Percentiles rank a stretch among this genome's conserved stretches.
phyloP scores from a whole-genome alignment of 2,797 vertebrate genomes.

The Furcifer pardalis region DNA sequence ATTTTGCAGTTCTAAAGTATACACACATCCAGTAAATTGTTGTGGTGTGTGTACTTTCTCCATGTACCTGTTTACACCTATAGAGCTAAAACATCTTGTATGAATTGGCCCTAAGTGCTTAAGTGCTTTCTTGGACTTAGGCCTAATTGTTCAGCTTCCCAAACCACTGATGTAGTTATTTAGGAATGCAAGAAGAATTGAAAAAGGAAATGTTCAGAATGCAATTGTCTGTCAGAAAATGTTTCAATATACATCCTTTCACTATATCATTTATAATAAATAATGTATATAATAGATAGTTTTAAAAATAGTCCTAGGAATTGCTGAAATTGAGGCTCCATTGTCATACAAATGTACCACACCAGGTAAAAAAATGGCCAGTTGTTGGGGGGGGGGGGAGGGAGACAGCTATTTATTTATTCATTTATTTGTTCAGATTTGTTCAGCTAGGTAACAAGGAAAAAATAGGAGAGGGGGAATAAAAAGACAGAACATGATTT shows the following conservation, averaged over 20 bases:
- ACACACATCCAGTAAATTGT: not conserved
- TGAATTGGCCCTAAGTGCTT: not conserved
- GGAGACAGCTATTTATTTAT: too few species aligned
- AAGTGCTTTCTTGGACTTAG: constrained; percentile 24
- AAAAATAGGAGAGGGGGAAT: too few species aligned
- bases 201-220: constrained; percentile 11
- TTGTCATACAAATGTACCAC: not conserved
- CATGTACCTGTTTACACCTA: not conserved
- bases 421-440: too few species aligned
- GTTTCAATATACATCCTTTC: constrained; percentile 4
- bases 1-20: not conserved
- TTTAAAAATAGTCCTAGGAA: constrained; percentile 9
- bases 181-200: constrained; percentile 21
- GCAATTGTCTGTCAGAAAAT: constrained; percentile 11
- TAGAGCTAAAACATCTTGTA: not conserved
- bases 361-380: too few species aligned
- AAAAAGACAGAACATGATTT: too few species aligned
- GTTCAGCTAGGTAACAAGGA: too few species aligned
- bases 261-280: not conserved
- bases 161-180: constrained; percentile 13
- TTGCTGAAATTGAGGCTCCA: not conserved
- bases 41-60: not conserved
- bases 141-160: constrained; percentile 8
- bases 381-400: too few species aligned
- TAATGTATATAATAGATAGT: too few species aligned